Conservation (phyloP, 2,113 vertebrate genomes). For the Erythrocebus patas region DNA sequence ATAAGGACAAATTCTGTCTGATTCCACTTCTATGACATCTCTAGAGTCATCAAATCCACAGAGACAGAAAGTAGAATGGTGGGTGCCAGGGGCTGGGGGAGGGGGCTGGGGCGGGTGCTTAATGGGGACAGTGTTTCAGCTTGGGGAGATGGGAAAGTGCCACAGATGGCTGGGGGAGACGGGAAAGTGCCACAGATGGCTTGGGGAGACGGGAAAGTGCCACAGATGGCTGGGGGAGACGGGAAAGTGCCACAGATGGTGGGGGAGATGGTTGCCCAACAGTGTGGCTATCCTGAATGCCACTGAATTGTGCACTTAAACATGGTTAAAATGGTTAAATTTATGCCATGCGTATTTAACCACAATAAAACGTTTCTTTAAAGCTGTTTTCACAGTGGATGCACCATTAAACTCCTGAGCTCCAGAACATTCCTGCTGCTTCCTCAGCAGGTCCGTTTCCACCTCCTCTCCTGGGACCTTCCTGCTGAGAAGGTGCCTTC, state of each 20-base stretch:
- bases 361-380: neutral
- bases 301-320: too few relatives aligned
- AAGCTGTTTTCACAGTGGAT: neutral
- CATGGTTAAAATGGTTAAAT: neutral
- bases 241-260: neutral
- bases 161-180: fast-evolving
- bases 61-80: neutral
- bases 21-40: fast-evolving
- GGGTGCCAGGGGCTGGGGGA: neutral
- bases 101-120: fast-evolving
- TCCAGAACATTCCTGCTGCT: too few relatives aligned
- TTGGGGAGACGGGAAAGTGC: fast-evolving
- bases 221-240: neutral
- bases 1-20: neutral
- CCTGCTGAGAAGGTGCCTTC: neutral
- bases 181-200: neutral
- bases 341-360: fast-evolving
- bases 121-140: neutral
- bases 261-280: neutral
- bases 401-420: neutral
- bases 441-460: fast-evolving
- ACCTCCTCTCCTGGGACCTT: fast-evolving
- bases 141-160: neutral
- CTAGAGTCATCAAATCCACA: neutral
- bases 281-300: neutral